These are phyloP conservation scores for Poecilia velifera DNA, from an alignment of 2,797 vertebrate species.

Conservation along the genomic window DNA sequence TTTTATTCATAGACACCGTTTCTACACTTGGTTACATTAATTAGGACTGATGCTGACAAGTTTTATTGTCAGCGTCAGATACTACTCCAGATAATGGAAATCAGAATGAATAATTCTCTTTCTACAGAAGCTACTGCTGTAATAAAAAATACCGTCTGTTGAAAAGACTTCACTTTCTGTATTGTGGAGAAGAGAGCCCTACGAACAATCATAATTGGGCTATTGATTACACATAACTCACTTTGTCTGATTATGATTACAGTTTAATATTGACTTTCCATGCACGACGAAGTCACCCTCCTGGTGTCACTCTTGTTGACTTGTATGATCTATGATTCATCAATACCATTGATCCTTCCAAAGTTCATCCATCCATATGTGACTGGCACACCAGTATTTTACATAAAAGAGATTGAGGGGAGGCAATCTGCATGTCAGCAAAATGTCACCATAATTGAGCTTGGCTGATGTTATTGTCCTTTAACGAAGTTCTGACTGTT, in stretches of 20 bases:
- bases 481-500: constrained; percentile 82
- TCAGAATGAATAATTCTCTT: constrained; percentile 32
- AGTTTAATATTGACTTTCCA: constrained; percentile 88
- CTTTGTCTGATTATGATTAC: constrained; percentile 94
- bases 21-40: constrained; percentile 4
- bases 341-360: constrained; percentile 89
- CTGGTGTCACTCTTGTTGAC: constrained; percentile 89
- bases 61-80: constrained; percentile 27
- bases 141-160: constrained; percentile 52
- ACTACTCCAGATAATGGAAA: constrained; percentile 14
- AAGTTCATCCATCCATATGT: constrained; percentile 92
- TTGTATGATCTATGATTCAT: constrained; percentile 87
- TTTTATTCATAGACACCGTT: not conserved
- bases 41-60: constrained; percentile 8
- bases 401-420: constrained; percentile 85
- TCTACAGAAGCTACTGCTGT: constrained; percentile 22
- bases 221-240: constrained; percentile 96
- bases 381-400: constrained; percentile 89
- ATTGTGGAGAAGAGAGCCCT: constrained; percentile 64
- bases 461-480: constrained; percentile 79
- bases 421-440: constrained; percentile 83
- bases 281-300: constrained; percentile 87
- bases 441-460: constrained; percentile 84
- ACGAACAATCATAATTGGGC: constrained; percentile 86
- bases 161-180: constrained; percentile 60